Evolutionary conservation across 2,113 vertebrate genomes (phyloP).

Genomic region (Neogobius melanostomus): DNA sequence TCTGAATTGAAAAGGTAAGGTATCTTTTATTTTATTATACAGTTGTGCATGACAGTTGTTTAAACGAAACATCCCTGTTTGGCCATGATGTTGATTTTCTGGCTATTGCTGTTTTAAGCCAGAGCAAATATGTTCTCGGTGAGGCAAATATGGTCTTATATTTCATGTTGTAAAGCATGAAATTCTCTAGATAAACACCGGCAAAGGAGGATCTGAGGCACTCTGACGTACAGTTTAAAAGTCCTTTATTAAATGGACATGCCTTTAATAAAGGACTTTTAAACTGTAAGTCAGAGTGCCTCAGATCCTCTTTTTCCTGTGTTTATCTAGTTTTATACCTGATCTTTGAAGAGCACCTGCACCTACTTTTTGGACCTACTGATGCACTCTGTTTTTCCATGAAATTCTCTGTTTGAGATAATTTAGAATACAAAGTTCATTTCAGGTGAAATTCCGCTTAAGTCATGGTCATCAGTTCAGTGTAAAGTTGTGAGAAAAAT

Average conservation of each 20-base stretch:
- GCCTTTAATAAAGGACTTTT: too few relatives aligned
- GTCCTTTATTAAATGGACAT: too few relatives aligned
- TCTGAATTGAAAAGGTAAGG: slow-evolving; percentile 39
- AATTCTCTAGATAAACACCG: not conserved
- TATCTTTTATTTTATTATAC: not conserved
- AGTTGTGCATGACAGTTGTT: not conserved
- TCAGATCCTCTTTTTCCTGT: too few relatives aligned
- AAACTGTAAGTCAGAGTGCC: too few relatives aligned
- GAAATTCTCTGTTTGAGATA: not conserved
- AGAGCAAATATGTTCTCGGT: not conserved
- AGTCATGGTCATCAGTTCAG: not conserved
- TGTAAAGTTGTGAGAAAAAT: not conserved
- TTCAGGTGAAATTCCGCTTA: not conserved
- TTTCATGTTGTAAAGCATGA: not conserved
- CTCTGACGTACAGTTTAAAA: too few relatives aligned
- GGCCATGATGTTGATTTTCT: not conserved
- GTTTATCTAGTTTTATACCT: too few relatives aligned
- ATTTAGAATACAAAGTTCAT: slow-evolving; percentile 11
- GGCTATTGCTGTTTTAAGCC: not conserved
- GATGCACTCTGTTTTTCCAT: not conserved
- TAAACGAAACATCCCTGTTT: not conserved
- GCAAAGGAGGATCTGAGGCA: too few relatives aligned
- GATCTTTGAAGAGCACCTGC: too few relatives aligned
- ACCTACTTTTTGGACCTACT: too few relatives aligned
- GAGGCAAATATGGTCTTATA: not conserved